Percentiles rank a stretch among this genome's conserved stretches.
phyloP scores from a whole-genome alignment of 2,797 vertebrate genomes.

The Catamblyrhynchus diadema region DNA sequence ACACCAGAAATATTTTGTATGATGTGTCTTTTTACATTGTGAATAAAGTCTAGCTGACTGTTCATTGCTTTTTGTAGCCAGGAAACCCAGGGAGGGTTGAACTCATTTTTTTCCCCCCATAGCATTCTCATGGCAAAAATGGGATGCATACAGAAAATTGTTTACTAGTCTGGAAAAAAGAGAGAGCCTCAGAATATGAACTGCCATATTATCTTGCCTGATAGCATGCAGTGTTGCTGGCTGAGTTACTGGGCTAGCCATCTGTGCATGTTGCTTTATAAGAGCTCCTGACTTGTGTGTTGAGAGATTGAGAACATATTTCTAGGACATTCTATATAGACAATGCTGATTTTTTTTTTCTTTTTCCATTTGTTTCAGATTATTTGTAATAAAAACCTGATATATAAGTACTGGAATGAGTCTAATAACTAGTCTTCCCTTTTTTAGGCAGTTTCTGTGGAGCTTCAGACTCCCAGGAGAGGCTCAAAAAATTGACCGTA shows the following conservation, averaged over 20 bases:
- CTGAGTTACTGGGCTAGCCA: constrained; percentile 61
- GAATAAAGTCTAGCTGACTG: background rate
- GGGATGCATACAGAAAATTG: constrained; percentile 67
- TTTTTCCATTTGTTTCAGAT: background rate
- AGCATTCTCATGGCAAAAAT: constrained; percentile 51
- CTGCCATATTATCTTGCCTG: constrained; percentile 51
- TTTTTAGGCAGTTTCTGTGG: constrained; percentile 93
- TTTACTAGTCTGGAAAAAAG: constrained; percentile 37
- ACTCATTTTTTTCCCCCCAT: background rate
- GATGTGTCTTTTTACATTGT: background rate
- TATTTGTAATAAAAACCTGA: background rate
- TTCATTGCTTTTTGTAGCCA: constrained; percentile 1
- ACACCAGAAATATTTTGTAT: background rate
- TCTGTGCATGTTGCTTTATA: constrained; percentile 59
- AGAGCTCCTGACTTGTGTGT: constrained; percentile 49
- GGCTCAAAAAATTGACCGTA: constrained; percentile 97
- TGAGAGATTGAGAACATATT: constrained; percentile 13
- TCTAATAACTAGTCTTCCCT: background rate
- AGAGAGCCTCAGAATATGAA: constrained; percentile 27
- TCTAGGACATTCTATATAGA: background rate
- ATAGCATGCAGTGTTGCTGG: constrained; percentile 63
- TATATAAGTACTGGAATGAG: background rate
- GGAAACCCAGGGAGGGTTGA: background rate
- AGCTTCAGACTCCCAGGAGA: constrained; percentile 95
- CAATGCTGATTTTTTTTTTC: background rate